Evolutionary conservation across 2,797 vertebrate species (phyloP), one percentile per base, ranked within the genome.

Genomic region (Gadopsis bispinosus): DNA sequence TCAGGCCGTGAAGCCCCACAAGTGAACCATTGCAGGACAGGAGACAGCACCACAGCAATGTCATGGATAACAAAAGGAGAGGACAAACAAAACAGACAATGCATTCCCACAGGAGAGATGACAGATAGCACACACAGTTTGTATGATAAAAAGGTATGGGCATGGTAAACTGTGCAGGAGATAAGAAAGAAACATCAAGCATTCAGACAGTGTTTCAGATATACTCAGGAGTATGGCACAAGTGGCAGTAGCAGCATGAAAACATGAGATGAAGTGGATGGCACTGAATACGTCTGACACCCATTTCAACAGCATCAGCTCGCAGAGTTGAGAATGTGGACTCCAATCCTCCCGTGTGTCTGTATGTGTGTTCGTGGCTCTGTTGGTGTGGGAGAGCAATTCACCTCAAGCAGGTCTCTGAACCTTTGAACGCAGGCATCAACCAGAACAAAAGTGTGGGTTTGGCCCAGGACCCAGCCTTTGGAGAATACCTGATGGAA

Each of bases 371-470:
- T 59, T 54, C 26, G 17, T 59, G 22, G 31, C 17, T 63, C 39
- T 51, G 54, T 64, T 67, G 77, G 77, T 84, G 75, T 59, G 66
- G 22, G 45, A 77, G 48, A 67, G 63, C 47, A 73, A 80, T 93
- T 72, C 87, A 96, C 95, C 94, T 95, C 94, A 61, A 95, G 92
- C 26, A 96, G 93, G 75, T 95, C 93, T 81, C 92, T 94, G 90
- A 95, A 96, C 76, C 95, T 94, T 73, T 95, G 94, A 67, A 96
- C 83, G 17, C 96, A 96, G 19, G 94, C 95, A 76, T 96, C 96
- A 45, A 95, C 92, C 79, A 94, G 91, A 75, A 95, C 92, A 70
- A 96, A 97, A 90, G 95, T 92, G 50, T 89, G 91, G 59, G 93
- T 94, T 89, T 94, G 93, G 85, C 95, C 93, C 26, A 95, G 85